A percentile compares a stretch with the other conserved stretches of the same genome.
Conservation (phyloP, 35 echinoderm and acorn worm genomes). For the Lytechinus pictus region DNA sequence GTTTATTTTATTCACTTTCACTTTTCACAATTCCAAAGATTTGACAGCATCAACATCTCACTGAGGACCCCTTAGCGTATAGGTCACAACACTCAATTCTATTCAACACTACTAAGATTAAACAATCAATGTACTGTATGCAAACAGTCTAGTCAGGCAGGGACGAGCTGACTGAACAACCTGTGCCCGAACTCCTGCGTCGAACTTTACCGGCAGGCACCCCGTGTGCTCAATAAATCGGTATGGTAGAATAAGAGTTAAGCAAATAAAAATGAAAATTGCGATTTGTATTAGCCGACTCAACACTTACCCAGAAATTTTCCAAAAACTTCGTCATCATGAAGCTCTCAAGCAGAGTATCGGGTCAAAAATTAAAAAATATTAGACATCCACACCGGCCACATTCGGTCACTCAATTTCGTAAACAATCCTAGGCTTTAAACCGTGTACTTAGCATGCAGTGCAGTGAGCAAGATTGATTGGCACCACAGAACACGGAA, state of each 20-base stretch:
- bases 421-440: too few relatives aligned
- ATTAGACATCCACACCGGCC: neutral
- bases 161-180: neutral
- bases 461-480: too few relatives aligned
- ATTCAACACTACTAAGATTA: too few relatives aligned
- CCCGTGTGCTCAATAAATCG: neutral
- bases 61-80: too few relatives aligned
- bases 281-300: neutral
- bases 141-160: too few relatives aligned
- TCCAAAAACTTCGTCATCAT: conserved; percentile 40
- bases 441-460: too few relatives aligned
- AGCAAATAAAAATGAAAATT: neutral
- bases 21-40: too few relatives aligned
- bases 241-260: neutral
- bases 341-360: neutral
- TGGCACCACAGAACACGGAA: neutral
- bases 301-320: conserved; percentile 29
- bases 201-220: neutral
- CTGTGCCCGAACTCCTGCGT: neutral
- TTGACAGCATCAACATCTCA: too few relatives aligned
- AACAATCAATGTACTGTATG: too few relatives aligned
- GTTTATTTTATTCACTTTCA: too few relatives aligned
- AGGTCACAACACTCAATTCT: too few relatives aligned
- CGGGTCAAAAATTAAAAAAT: neutral
- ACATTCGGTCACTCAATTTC: neutral